Conservation (phyloP, 2,113 vertebrate genomes). For the Pygoscelis antarcticus region DNA sequence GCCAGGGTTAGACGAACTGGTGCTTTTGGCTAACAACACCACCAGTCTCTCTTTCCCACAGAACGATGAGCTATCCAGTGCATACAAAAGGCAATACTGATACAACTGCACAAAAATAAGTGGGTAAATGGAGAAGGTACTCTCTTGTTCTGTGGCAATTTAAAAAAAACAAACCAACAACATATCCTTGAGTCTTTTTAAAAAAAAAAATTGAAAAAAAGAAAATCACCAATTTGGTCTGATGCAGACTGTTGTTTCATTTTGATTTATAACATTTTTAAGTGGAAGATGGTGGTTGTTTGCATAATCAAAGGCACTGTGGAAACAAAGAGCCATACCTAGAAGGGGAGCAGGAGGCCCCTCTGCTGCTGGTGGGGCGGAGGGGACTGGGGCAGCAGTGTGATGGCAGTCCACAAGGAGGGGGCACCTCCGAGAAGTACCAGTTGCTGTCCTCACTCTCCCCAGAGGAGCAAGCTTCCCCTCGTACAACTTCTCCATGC, state of each 20-base stretch:
- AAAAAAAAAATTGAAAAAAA: neutral
- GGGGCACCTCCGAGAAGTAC: neutral
- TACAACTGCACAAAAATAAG: neutral
- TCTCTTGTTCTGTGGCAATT: neutral
- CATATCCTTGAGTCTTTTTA: neutral
- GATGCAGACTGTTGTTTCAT: neutral
- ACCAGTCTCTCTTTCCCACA: neutral
- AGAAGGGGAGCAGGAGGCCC: neutral
- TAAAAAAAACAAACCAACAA: too few relatives aligned
- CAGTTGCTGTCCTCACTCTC: neutral
- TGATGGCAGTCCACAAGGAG: neutral
- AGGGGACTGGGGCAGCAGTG: neutral
- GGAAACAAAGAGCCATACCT: neutral
- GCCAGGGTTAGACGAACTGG: neutral
- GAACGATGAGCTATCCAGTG: neutral
- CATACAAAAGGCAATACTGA: neutral
- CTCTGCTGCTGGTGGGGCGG: neutral
- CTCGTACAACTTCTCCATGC: fast-evolving
- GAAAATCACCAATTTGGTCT: neutral
- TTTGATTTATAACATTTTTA: neutral
- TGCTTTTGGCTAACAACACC: neutral
- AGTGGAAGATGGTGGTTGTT: neutral
- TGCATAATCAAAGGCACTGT: neutral
- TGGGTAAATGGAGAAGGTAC: neutral
- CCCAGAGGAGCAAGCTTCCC: neutral